Conservation (phyloP, 2,888 invertebrate genomes). For the Pristionchus exspectatus region DNA sequence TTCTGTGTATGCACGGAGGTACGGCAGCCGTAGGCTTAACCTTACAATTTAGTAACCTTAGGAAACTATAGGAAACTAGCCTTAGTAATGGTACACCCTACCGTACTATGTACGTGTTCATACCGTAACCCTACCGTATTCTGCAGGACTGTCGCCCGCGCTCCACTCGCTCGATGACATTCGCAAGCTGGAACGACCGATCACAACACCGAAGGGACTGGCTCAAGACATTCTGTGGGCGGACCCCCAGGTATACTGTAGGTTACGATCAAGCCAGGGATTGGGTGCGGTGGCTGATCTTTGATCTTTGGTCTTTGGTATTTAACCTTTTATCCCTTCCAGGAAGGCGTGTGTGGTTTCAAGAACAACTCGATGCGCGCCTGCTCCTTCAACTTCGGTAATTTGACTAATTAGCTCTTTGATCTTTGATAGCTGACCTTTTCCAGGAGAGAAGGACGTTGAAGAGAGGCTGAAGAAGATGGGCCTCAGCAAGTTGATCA, state of each 20-base stretch:
- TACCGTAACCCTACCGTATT: background rate
- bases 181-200: slow-evolving; percentile 61
- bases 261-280: background rate
- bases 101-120: too few species aligned
- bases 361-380: slow-evolving; percentile 59
- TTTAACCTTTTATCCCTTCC: background rate
- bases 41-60: too few species aligned
- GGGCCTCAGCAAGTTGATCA: slow-evolving; percentile 50
- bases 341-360: slow-evolving; percentile 48
- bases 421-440: background rate
- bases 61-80: too few species aligned
- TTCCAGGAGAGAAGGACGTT: slow-evolving; percentile 57
- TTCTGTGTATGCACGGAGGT: slow-evolving; percentile 66
- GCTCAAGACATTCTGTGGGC: slow-evolving; percentile 64
- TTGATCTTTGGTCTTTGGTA: background rate
- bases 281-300: background rate
- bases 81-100: too few species aligned
- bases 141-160: slow-evolving; percentile 59
- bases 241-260: slow-evolving; percentile 56
- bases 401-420: background rate
- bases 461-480: slow-evolving; percentile 54
- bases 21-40: background rate
- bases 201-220: slow-evolving; percentile 47
- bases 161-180: slow-evolving; percentile 66
- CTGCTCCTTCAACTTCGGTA: slow-evolving; percentile 58